Conservation (phyloP, 2,797 vertebrate genomes). For the Allenopithecus nigroviridis region DNA sequence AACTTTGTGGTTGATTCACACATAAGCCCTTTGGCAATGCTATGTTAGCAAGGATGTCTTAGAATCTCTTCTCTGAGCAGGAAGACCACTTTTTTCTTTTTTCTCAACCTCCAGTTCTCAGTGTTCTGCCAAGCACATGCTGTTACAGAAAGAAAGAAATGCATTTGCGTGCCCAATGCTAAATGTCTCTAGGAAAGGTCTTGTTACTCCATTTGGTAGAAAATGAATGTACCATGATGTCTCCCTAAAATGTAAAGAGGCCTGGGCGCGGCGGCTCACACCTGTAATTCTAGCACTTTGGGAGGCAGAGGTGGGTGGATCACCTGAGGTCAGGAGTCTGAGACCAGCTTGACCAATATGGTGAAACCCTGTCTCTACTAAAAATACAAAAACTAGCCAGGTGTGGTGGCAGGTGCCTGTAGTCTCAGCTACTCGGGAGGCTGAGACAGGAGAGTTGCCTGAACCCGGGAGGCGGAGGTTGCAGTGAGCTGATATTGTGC, state of each 20-base stretch:
- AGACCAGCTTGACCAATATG: not conserved
- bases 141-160: slow-evolving; percentile 21
- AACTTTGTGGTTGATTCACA: slow-evolving; percentile 47
- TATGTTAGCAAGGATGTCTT: slow-evolving; percentile 28
- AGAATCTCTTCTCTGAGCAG: slow-evolving; percentile 48
- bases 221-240: not conserved
- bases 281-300: not conserved
- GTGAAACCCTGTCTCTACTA: not conserved
- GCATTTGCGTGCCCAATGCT: not conserved
- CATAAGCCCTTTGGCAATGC: not conserved
- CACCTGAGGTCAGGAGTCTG: not conserved
- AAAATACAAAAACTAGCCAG: not conserved
- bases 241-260: not conserved
- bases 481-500: no score
- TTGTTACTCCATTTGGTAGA: not conserved
- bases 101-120: slow-evolving; percentile 39
- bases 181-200: not conserved
- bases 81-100: slow-evolving; percentile 18
- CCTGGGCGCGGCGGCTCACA: fast-evolving
- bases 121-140: slow-evolving; percentile 58
- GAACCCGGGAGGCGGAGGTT: not conserved
- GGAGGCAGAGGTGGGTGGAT: not conserved
- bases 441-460: not conserved
- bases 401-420: not conserved
- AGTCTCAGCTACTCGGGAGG: not conserved